Evolutionary conservation across 2,888 invertebrate genomes (phyloP).

Genomic region (Ryuthela nishihirai): DNA sequence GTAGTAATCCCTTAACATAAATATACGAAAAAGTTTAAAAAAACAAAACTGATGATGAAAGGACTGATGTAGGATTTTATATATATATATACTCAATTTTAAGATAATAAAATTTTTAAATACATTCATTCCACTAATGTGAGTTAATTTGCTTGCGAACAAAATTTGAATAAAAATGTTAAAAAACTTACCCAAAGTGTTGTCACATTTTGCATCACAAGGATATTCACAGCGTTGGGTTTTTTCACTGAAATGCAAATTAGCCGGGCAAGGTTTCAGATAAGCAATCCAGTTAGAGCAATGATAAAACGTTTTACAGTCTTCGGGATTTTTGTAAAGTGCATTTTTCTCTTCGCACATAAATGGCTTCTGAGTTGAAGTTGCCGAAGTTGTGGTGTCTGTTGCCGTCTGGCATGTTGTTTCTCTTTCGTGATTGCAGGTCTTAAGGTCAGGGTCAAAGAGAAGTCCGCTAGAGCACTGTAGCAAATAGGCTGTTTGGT

Average conservation of each 20-base stretch:
- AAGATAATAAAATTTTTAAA: too few species aligned
- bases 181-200: conserved; percentile 9
- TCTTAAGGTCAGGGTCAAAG: conserved; percentile 10
- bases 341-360: conserved; percentile 20
- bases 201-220: conserved; percentile 21
- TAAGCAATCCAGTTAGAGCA: conserved; percentile 25
- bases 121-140: too few species aligned
- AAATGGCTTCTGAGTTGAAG: background rate
- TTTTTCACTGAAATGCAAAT: conserved; percentile 16
- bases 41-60: too few species aligned
- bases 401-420: background rate
- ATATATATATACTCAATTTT: too few species aligned
- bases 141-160: too few species aligned
- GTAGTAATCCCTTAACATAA: too few species aligned
- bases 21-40: too few species aligned
- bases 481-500: conserved; percentile 4
- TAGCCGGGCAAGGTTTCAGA: conserved; percentile 11
- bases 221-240: conserved; percentile 25
- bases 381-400: background rate
- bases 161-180: too few species aligned
- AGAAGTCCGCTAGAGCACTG: conserved; percentile 13
- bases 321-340: conserved; percentile 21
- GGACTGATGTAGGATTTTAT: too few species aligned
- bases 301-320: conserved; percentile 32
- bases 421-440: conserved; percentile 9